phyloP scores from a whole-genome alignment of 1,140 invertebrate species.

The Rhyzopertha dominica region DNA sequence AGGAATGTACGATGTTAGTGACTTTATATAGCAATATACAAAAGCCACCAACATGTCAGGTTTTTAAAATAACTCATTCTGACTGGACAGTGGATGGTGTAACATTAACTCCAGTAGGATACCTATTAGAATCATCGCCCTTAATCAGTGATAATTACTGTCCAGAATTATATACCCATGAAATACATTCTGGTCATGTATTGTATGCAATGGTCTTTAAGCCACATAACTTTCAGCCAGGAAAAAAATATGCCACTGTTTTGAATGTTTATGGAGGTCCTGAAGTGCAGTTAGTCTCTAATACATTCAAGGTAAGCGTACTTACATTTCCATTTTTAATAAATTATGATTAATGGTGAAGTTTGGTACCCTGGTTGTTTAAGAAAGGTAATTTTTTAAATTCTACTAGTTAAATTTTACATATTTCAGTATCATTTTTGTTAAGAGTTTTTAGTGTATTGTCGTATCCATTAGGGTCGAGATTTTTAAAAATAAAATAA shows the following conservation, averaged over 20 bases:
- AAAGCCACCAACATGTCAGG: constrained; percentile 72
- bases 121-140: constrained; percentile 58
- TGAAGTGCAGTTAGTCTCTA: constrained; percentile 94
- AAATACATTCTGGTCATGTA: constrained; percentile 65
- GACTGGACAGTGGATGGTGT: constrained; percentile 63
- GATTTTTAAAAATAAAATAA: no score
- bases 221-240: constrained; percentile 71
- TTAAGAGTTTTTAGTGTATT: no score
- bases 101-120: constrained; percentile 61
- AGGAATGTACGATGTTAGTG: constrained; percentile 80
- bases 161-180: constrained; percentile 70
- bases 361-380: no score
- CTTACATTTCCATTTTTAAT: no score
- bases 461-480: no score
- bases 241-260: constrained; percentile 86
- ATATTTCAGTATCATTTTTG: no score
- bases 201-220: constrained; percentile 92
- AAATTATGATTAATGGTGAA: no score
- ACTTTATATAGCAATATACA: constrained; percentile 86
- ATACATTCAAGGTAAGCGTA: constrained; percentile 83
- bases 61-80: constrained; percentile 66
- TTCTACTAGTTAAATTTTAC: no score
- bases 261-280: constrained; percentile 97
- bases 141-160: constrained; percentile 56
- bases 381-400: no score